Percentiles rank a stretch among this genome's conserved stretches.
Evolutionary conservation across 2,797 vertebrate species (phyloP).

Genomic region (Scolopax rusticola): DNA sequence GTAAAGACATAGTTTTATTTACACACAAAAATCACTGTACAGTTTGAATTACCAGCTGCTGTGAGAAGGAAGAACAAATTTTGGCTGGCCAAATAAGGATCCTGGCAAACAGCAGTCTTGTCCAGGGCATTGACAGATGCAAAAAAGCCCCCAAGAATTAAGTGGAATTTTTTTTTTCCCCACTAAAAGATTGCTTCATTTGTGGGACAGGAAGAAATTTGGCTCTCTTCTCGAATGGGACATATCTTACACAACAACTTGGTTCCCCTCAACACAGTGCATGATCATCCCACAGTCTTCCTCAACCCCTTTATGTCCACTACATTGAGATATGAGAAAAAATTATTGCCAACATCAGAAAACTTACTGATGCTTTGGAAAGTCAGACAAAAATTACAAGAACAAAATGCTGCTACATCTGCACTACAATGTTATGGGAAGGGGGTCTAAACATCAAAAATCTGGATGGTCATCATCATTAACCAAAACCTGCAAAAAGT

Average conservation of each 20-base stretch:
- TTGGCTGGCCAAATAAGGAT: neutral
- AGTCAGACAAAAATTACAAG: neutral
- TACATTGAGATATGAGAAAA: neutral
- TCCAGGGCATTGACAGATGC: neutral
- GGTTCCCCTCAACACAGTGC: neutral
- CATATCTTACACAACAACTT: neutral
- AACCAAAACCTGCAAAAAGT: neutral
- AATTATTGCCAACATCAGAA: neutral
- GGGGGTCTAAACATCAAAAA: neutral
- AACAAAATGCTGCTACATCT: neutral
- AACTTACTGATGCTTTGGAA: neutral
- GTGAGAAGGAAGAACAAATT: neutral
- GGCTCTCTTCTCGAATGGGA: neutral
- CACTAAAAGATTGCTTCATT: neutral
- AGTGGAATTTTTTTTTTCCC: neutral
- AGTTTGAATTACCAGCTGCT: neutral
- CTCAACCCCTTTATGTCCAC: neutral
- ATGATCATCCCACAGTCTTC: neutral
- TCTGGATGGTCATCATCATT: neutral
- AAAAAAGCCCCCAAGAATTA: neutral
- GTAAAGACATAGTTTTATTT: constrained; percentile 26
- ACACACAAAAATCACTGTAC: constrained; percentile 50
- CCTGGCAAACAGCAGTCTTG: neutral
- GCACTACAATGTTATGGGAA: neutral
- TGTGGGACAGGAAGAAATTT: neutral